Evolutionary conservation across 92 coral and sea anemone species (phyloP).

Genomic region (Parazoanthus darwini): DNA sequence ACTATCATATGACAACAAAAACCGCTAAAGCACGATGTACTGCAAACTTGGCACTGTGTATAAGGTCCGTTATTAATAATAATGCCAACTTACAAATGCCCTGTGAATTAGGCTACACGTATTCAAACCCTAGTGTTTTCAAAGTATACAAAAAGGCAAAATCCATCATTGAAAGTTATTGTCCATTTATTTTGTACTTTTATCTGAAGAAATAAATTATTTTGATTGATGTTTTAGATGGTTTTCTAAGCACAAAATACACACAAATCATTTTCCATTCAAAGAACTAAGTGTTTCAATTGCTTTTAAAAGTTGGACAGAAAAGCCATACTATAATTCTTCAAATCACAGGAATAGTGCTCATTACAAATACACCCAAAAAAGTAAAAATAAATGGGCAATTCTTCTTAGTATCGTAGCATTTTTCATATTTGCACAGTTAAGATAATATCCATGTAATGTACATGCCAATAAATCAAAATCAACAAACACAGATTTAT

Average conservation of each 20-base stretch:
- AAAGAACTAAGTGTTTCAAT: not conserved
- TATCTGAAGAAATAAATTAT: not conserved
- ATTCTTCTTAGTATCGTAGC: not conserved
- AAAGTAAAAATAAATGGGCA: not conserved
- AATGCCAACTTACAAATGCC: constrained; percentile 1
- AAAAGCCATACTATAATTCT: not conserved
- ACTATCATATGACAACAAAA: not conserved
- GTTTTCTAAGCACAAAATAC: not conserved
- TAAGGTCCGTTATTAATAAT: not conserved
- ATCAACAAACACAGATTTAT: too few species aligned
- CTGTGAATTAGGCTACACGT: not conserved
- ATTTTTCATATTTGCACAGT: not conserved
- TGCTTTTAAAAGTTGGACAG: not conserved
- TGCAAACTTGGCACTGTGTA: not conserved
- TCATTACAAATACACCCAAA: not conserved
- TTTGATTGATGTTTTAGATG: not conserved
- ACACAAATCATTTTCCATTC: not conserved
- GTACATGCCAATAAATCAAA: not conserved
- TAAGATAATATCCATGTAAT: not conserved
- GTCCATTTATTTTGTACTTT: not conserved
- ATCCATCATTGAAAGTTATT: not conserved
- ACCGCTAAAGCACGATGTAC: not conserved
- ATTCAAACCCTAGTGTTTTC: not conserved
- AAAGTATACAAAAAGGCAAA: not conserved
- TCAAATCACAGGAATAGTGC: too few species aligned